Evolutionary conservation across 1,140 invertebrate species (phyloP).

Genomic region (Bombus waltoni): DNA sequence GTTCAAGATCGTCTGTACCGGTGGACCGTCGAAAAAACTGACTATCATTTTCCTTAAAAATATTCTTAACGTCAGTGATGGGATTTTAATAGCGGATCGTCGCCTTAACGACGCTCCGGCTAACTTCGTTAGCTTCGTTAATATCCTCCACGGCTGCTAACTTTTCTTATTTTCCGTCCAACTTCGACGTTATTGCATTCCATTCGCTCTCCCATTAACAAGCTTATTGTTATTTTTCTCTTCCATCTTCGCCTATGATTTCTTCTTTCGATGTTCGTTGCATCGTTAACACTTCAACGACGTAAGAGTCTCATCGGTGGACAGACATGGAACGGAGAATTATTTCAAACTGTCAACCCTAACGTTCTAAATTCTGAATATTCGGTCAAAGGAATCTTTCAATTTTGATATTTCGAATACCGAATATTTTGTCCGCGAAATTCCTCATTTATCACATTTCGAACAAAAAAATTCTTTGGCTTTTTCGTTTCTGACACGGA

Average conservation of each 20-base stretch:
- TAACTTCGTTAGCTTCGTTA: conserved; percentile 49
- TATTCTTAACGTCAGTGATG: conserved; percentile 49
- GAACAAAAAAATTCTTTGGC: neutral
- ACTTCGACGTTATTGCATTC: conserved; percentile 43
- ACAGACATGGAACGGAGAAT: too few relatives aligned
- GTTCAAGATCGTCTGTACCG: neutral
- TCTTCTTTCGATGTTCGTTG: too few relatives aligned
- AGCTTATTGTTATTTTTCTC: neutral
- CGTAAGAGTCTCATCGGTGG: too few relatives aligned
- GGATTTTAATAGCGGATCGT: conserved; percentile 55
- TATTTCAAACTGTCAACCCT: neutral
- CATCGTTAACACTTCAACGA: too few relatives aligned
- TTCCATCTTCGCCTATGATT: neutral
- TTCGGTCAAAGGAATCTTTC: neutral
- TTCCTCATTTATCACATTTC: neutral
- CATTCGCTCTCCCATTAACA: conserved; percentile 15
- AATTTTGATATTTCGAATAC: neutral
- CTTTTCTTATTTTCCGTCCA: conserved; percentile 35
- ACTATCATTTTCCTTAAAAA: conserved; percentile 47
- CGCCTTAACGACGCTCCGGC: conserved; percentile 45
- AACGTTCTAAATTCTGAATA: neutral
- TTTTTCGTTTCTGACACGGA: too few relatives aligned
- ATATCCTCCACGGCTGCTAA: conserved; percentile 26
- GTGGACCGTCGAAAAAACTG: neutral
- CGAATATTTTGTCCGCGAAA: neutral